Percentiles rank a stretch among this genome's conserved stretches.
These are phyloP conservation scores for Sylvia atricapilla DNA, from an alignment of 2,113 vertebrate genomes.

Conservation along the genomic window DNA sequence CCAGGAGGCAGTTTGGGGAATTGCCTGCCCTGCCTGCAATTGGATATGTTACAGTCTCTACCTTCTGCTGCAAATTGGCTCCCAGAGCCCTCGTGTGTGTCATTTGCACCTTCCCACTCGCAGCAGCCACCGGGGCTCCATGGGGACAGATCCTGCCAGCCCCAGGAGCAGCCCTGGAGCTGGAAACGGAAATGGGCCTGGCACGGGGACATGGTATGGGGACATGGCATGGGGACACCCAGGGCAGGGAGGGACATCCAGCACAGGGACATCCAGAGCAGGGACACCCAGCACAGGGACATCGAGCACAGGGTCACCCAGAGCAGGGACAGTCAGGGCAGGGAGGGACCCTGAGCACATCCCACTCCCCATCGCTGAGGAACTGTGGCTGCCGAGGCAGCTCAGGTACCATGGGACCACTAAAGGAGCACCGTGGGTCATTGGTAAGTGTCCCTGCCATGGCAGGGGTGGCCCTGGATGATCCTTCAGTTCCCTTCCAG, in stretches of 20 bases:
- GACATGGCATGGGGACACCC: background rate
- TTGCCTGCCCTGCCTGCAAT: conserved; percentile 41
- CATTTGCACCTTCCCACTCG: conserved; percentile 44
- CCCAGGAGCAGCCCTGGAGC: background rate
- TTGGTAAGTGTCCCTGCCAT: background rate
- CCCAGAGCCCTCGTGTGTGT: background rate
- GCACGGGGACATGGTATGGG: no score
- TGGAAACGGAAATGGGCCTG: background rate
- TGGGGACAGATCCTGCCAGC: background rate
- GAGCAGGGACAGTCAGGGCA: background rate
- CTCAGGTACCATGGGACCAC: fast-evolving
- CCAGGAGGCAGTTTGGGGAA: conserved; percentile 39
- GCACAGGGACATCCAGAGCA: no score
- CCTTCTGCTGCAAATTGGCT: conserved; percentile 58
- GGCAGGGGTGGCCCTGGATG: background rate
- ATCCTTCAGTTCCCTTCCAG: fast-evolving
- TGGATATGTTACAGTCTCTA: conserved; percentile 18
- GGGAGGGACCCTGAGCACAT: background rate
- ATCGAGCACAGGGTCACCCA: background rate
- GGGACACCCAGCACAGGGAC: no score
- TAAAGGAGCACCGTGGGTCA: background rate
- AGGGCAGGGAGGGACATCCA: background rate
- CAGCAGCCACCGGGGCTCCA: background rate
- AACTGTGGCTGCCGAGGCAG: background rate
- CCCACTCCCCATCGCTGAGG: background rate